A percentile compares a stretch with the other conserved stretches of the same genome.
phyloP scores from a whole-genome alignment of 53 echinoderm and acorn worm genomes.

The Temnopleurus reevesii region DNA sequence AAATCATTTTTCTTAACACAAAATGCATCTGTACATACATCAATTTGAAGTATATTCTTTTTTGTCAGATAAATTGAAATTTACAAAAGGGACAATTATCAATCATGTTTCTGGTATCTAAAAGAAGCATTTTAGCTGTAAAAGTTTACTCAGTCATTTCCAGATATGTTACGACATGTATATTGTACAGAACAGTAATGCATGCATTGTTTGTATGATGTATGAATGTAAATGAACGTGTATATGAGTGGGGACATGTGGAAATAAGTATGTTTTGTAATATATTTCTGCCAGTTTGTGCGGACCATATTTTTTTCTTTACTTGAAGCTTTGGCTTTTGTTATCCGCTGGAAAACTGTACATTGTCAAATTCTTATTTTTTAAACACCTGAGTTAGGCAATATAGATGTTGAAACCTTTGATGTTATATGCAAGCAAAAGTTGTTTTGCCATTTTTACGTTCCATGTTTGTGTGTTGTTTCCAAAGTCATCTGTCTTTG shows the following conservation, averaged over 20 bases:
- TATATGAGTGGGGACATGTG: neutral
- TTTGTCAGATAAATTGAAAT: neutral
- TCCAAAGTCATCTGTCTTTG: neutral
- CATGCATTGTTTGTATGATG: neutral
- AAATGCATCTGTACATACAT: too few species aligned
- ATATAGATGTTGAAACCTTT: constrained; percentile 10
- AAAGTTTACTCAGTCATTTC: neutral
- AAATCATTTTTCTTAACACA: too few species aligned
- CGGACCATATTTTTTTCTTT: constrained; percentile 6
- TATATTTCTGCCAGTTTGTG: constrained; percentile 25
- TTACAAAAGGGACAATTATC: neutral
- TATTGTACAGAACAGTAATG: constrained; percentile 24
- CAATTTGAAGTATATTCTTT: too few species aligned
- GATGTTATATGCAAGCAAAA: constrained; percentile 45
- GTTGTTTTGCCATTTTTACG: constrained; percentile 22
- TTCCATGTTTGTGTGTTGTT: neutral
- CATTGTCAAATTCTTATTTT: constrained; percentile 7
- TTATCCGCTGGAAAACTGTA: constrained; percentile 5
- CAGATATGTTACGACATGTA: constrained; percentile 18
- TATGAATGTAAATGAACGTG: constrained; percentile 10
- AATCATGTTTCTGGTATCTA: neutral
- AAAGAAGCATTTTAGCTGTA: neutral
- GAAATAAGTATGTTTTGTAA: constrained; percentile 3
- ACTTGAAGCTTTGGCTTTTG: constrained; percentile 8
- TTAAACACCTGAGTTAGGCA: constrained; percentile 40